Base-by-base conservation (phyloP, 2,113 vertebrate genomes). In the Perca fluviatilis region DNA sequence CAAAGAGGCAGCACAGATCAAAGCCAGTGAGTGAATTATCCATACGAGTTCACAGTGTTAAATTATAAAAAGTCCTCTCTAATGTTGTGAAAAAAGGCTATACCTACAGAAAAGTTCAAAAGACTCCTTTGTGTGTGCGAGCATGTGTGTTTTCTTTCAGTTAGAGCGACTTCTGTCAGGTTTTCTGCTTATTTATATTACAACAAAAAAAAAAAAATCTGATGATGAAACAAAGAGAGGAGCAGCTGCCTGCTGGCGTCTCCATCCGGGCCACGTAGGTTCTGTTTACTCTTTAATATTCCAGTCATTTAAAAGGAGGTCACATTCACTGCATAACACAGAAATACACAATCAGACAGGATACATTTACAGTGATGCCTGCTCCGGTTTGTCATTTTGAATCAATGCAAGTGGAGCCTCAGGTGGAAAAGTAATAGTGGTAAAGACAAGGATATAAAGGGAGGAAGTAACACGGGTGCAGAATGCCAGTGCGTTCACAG, bases 241-340 rank as follows among this genome's bases (percentile, higher is more conserved):
- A 91, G 89, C 86, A 85, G 84, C 88, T 86, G 88, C 91, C 88
- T 91, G 92, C 87, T 65, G 86, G 91, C 84, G 30, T 87, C 89
- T 90, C 81, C 87, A 87, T 89, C 84, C 86, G 53, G 77, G 74
- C 86, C 88, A 82, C 75, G 87, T 80, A 70, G 76, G 64, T 79
- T 89, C 51, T 88, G 83, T 91, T 88, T 65, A 61, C 85, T 86
- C 85, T 86, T 92, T 91, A 90, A 90, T 87, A 90, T 88, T 85
- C 81, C 80, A 66, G 74, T 92, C 87, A 85, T 91, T 91, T 90
- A 85, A 91, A 93, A 89, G 71, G 88, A 91, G 89, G 86, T 91
- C 91, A 93, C 82, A 73, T 85, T 83, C 77, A 6, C 75, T 0
- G 80, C 63, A 54, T 36, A 71, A 85, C 79, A 85, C 74, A 71